Conservation (phyloP, 2,888 invertebrate species). For the Malthinus seriepunctatus region DNA sequence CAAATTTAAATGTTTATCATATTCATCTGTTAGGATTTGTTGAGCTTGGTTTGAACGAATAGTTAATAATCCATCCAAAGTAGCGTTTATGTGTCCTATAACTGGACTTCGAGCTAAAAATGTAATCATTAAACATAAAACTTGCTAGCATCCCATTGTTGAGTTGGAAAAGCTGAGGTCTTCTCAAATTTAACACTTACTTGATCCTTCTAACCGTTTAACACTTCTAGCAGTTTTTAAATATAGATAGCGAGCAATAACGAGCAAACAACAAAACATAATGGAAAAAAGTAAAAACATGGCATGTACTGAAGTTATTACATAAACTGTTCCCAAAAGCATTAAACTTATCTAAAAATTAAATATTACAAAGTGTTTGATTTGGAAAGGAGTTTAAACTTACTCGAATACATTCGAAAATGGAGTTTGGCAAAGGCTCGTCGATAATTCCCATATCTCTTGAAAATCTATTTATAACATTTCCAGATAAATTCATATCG, state of each 20-base stretch:
- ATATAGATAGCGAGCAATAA: conserved; percentile 66
- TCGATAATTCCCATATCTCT: conserved; percentile 28
- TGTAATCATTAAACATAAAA: neutral
- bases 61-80: conserved; percentile 47
- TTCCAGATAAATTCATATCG: conserved; percentile 22
- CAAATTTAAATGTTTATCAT: conserved; percentile 47
- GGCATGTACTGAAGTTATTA: conserved; percentile 69
- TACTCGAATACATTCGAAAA: conserved; percentile 1
- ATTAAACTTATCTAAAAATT: conserved; percentile 57
- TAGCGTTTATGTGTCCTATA: conserved; percentile 48
- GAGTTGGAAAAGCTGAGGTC: neutral
- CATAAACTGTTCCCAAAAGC: conserved; percentile 70
- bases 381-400: neutral
- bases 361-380: neutral
- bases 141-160: no score
- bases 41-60: conserved; percentile 47
- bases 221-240: conserved; percentile 74
- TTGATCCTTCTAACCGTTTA: conserved; percentile 70
- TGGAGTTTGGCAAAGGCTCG: conserved; percentile 18
- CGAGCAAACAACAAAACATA: conserved; percentile 66
- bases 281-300: conserved; percentile 68
- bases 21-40: conserved; percentile 42
- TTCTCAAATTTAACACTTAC: conserved; percentile 51
- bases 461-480: conserved; percentile 29
- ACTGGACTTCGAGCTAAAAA: conserved; percentile 50